Conservation (phyloP, 2,888 invertebrate species). For the Cyaniris semiargus region DNA sequence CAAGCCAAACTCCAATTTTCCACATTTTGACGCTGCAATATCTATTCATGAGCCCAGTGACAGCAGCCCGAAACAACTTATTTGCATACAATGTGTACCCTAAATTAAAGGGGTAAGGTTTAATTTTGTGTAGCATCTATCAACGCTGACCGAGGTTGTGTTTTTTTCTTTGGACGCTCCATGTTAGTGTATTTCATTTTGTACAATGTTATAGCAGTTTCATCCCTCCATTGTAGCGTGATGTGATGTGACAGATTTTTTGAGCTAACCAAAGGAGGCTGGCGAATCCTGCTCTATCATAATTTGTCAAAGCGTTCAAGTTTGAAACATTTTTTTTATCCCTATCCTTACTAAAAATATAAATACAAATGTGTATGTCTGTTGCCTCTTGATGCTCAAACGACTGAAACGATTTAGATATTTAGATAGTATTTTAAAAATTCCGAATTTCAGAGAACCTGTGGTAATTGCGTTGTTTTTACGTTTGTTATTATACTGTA, state of each 20-base stretch:
- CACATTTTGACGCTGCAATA: slow-evolving; percentile 69
- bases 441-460: too few relatives aligned
- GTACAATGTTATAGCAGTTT: slow-evolving; percentile 38
- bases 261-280: not conserved
- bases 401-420: too few relatives aligned
- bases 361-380: too few relatives aligned
- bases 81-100: slow-evolving; percentile 28
- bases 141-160: slow-evolving; percentile 29
- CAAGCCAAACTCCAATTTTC: slow-evolving; percentile 60
- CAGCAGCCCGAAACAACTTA: slow-evolving; percentile 39
- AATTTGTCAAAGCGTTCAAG: too few relatives aligned
- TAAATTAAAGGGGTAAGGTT: slow-evolving; percentile 16
- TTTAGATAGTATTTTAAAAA: too few relatives aligned
- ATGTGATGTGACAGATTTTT: slow-evolving; percentile 25
- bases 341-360: too few relatives aligned
- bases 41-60: slow-evolving; percentile 70
- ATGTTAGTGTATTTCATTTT: slow-evolving; percentile 39
- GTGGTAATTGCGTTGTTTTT: too few relatives aligned
- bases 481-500: too few relatives aligned
- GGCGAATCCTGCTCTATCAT: not conserved
- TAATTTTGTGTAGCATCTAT: slow-evolving; percentile 30
- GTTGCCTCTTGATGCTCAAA: too few relatives aligned
- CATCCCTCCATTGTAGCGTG: slow-evolving; percentile 35
- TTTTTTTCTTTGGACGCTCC: slow-evolving; percentile 37
- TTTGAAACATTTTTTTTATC: too few relatives aligned